Base-by-base conservation (phyloP, 1,140 invertebrate species). In the Drosophila varians region DNA sequence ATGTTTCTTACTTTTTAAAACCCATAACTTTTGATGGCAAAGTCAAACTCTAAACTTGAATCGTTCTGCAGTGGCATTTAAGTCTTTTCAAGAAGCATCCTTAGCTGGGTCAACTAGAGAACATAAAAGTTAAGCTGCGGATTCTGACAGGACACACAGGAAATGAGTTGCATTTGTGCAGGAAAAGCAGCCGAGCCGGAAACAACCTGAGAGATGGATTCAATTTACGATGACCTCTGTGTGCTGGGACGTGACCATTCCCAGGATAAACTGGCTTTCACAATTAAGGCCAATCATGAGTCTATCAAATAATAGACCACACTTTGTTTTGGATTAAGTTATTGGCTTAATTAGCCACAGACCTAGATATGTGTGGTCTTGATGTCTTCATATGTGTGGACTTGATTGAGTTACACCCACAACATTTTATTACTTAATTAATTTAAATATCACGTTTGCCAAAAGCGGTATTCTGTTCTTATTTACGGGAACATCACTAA, bases 161-260 rank as follows among this genome's bases (percentile, higher is more conserved):
- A 53, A 53, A 68, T 66, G 46, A 43, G 18, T 21, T 42, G 64
- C 64, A 53, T 26, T 65, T 11, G 12, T 16, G 2, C 61, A 52
- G 62, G 62, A 66, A 52, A 65, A 65, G 62, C 26, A 5, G 11
- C 11, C 1, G 23, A 61, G 28, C 4, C 18, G 34, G 47, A 58
- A 38, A 53, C 45, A 25, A 36, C 16, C 12, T 56, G 54, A 12
- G 31, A 58, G 34, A 58, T 60, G 18, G 1, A 4, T 23, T 34
- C 26, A 11, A 36, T 34, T 28, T 31, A 6, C 26, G 18, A 34
- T 11, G 18, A 9, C 45, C 43, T 47, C 14, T 21, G 26, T 53
- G 3, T 21, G 36, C 5, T 16, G 9, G 34, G 16, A 40, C 25
- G 54, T 51, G 61, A 16, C 11, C n/a, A 25, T 21, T 11, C n/a